Base-by-base conservation (phyloP, 2,797 vertebrate species). In the Pseudopleuronectes americanus region DNA sequence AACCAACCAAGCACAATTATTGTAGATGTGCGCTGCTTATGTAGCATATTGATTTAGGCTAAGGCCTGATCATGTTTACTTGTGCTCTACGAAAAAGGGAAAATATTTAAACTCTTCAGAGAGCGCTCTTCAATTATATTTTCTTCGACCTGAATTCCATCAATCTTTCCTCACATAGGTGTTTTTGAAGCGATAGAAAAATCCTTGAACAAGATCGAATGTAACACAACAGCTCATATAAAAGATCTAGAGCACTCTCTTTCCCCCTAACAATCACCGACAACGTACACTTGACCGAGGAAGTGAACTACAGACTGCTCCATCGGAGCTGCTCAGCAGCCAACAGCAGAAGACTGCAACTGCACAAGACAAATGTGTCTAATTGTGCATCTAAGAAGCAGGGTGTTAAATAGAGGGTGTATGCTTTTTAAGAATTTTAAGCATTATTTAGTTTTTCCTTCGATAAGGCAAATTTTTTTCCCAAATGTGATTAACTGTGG, bases 401-500 rank as follows among this genome's bases (percentile, higher is more conserved):
- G 14, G 22, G 2, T 54, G 1, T 38, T 59, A 22, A 45, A 8
- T 24, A 51, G 66, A 49, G 48, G 26, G 47, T 21, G 17, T 52
- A 23, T 54, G 13, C 36, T 33, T 23, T 36, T 16, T 4, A 36
- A 33, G n/a, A 38, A 52, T 14, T 45, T 16, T 6, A 24, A 56
- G 28, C 2, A 57, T n/a, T 21, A 1, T n/a, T 31, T 31, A 8
- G 28, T 13, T 41, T 41, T 16, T 41, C 43, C 16, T 45, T 45
- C 1, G 8, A 6, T 45, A 45, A 45, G 6, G 43, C 43, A 45
- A 45, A 45, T n/a, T n/a, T n/a, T n/a, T n/a, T 66, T 88, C 80
- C 71, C 69, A 90, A 84, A 91, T 84, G 75, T 73, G 81, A 85
- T 89, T 90, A 88, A 81, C 70, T 63, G 74, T n/a, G 52, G 51